Evolutionary conservation across 2,888 invertebrate species (phyloP), one percentile per base, ranked within the genome.

Genomic region (Eristalinus aeneus): DNA sequence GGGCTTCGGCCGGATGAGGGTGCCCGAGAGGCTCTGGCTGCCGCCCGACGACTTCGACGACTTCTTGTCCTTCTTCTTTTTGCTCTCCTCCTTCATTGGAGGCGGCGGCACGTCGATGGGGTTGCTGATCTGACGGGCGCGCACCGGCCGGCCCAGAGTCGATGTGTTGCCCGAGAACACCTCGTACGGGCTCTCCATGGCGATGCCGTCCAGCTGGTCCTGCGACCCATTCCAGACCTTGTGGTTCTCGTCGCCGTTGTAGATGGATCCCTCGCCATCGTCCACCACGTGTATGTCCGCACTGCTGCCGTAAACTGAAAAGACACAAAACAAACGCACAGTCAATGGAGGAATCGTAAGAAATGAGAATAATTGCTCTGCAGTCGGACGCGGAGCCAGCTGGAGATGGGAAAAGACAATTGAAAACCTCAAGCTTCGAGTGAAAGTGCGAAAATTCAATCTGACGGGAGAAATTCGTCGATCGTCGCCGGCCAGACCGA

Each of bases 161-260:
- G 95, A 94, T 36, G 89, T 89, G 85, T 91, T 91, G 54, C 92
- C 92, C 2, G 92, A 93, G 86, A 94, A 95, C 36, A 95, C 94
- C 88, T 97, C 97, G 90, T 97, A 97, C 12, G 95, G 94, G 88
- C 95, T 95, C 89, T 96, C 94, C 56, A 94, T 93, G 2, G 93
- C 95, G 82, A 94, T 93, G 23, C 93, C 95, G 87, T 96, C 96
- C 36, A 96, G 93, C 76, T 96, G 95, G 91, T 97, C 96, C 34
- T 95, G 94, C 31, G 95, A 95, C 9, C 97, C 97, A 1, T 96
- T 96, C 98, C 98, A 98, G 54, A 98, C 96, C 92, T 98, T 98
- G 92, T 98, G 98, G 91, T 98, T 98, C 92, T 97, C 97, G 90
- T 98, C 97, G 0, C 97, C 97, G 90, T 97, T 97, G 92, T 96